A percentile compares a stretch with the other conserved stretches of the same genome.
Conservation (phyloP, 2,888 invertebrate genomes). For the Chymomyza caudatula region DNA sequence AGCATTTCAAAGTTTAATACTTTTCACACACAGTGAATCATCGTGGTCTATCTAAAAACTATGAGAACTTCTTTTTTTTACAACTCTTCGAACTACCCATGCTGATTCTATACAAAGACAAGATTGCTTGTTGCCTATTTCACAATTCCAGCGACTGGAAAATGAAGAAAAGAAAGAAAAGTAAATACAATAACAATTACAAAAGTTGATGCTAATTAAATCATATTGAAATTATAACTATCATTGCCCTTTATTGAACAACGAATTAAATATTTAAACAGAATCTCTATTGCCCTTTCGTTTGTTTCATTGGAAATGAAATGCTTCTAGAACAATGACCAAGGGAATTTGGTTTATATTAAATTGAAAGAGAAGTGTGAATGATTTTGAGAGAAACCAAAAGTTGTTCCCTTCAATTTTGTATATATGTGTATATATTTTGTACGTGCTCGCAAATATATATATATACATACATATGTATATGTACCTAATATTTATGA, state of each 20-base stretch:
- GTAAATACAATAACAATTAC: too few species aligned
- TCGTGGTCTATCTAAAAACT: too few species aligned
- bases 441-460: conserved; percentile 3
- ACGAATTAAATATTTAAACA: not conserved
- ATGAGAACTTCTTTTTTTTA: too few species aligned
- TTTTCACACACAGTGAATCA: too few species aligned
- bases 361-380: conserved; percentile 47
- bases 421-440: conserved; percentile 9
- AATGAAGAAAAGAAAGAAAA: too few species aligned
- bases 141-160: too few species aligned
- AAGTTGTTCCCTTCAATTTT: conserved; percentile 11
- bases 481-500: conserved; percentile 18
- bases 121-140: too few species aligned
- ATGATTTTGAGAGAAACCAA: conserved; percentile 39
- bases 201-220: not conserved
- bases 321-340: not conserved
- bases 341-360: not conserved
- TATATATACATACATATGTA: conserved; percentile 17
- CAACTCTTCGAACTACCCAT: too few species aligned
- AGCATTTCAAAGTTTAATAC: too few species aligned
- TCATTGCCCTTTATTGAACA: not conserved
- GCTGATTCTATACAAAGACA: too few species aligned
- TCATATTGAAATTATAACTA: not conserved
- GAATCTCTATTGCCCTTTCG: not conserved
- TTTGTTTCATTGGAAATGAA: not conserved